Conservation (phyloP, 2,113 vertebrate genomes). For the Pongo abelii region DNA sequence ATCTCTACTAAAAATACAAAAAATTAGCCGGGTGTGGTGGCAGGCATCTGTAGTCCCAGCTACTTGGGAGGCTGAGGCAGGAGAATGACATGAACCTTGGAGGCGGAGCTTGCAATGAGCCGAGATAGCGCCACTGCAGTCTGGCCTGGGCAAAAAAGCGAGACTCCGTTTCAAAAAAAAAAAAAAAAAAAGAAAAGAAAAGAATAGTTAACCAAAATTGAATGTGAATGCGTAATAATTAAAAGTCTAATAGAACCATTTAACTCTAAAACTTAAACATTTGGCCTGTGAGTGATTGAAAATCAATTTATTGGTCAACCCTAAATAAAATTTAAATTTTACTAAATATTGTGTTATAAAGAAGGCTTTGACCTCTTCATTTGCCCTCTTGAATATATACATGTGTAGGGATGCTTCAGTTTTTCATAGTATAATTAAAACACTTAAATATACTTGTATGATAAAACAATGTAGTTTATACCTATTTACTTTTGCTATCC, state of each 20-base stretch:
- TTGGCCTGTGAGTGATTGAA: not conserved
- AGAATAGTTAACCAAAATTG: not conserved
- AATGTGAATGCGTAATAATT: slow-evolving; percentile 12
- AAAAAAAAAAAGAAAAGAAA: too few species aligned
- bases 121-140: too few species aligned
- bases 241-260: slow-evolving; percentile 26
- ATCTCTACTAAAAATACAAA: too few species aligned
- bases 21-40: too few species aligned
- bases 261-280: not conserved
- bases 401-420: slow-evolving; percentile 10
- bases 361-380: slow-evolving; percentile 42
- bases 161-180: too few species aligned
- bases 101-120: too few species aligned
- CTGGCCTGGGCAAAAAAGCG: too few species aligned
- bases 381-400: slow-evolving; percentile 58
- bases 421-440: slow-evolving; percentile 66
- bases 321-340: slow-evolving; percentile 78
- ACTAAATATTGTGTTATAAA: slow-evolving; percentile 70
- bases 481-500: slow-evolving; percentile 46
- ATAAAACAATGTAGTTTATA: slow-evolving; percentile 46
- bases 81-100: too few species aligned
- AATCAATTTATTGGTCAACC: slow-evolving; percentile 56
- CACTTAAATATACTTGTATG: slow-evolving; percentile 67
- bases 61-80: too few species aligned
- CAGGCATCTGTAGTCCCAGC: too few species aligned